These are phyloP conservation scores for Troides oblongomaculatus DNA, from an alignment of 2,888 invertebrate genomes.

Conservation along the genomic window DNA sequence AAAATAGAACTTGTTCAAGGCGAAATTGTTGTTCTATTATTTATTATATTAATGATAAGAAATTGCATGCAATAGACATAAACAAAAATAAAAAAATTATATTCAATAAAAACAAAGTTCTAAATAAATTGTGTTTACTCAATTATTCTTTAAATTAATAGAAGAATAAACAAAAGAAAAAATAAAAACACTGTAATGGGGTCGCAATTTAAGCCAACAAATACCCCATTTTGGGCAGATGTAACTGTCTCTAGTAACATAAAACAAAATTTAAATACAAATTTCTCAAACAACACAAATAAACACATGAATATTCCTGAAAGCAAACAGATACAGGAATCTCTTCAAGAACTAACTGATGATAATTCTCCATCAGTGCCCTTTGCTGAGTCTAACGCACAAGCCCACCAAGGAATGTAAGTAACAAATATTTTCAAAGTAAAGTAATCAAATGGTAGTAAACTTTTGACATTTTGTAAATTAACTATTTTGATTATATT, in stretches of 20 bases:
- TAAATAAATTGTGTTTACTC: no score
- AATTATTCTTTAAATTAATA: no score
- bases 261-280: not conserved
- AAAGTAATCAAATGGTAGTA: no score
- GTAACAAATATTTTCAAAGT: not conserved
- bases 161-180: conserved; percentile 1
- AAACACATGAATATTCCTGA: not conserved
- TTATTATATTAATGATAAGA: no score
- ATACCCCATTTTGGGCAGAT: conserved; percentile 15
- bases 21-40: no score
- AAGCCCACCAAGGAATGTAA: conserved; percentile 4
- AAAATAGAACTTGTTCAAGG: no score
- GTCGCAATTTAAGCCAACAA: not conserved
- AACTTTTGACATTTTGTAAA: no score
- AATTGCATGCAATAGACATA: no score
- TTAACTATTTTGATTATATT: no score
- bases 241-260: not conserved
- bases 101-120: no score
- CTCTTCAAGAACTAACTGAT: not conserved
- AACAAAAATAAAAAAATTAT: no score
- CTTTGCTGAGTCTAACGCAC: conserved; percentile 3
- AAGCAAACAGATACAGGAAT: not conserved
- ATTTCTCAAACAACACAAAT: not conserved
- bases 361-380: conserved; percentile 16
- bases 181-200: not conserved